Evolutionary conservation across 2,113 vertebrate genomes (phyloP), one percentile per base, ranked within the genome.

Genomic region (Albula glossodonta): DNA sequence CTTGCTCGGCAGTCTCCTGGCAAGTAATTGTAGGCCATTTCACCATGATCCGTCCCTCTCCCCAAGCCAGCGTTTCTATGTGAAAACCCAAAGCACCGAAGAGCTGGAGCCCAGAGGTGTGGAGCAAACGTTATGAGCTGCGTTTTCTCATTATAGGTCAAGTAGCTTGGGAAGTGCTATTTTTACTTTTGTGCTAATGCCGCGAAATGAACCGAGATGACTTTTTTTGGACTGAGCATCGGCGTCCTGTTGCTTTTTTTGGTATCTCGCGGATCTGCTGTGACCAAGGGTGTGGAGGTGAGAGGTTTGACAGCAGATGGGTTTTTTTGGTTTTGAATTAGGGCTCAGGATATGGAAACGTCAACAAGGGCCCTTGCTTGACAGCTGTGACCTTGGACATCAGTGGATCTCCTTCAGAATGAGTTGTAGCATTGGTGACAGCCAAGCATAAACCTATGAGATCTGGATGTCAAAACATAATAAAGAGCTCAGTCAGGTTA

Each of bases 111-210:
- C 9, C 77, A 15, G 22, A 22, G 0, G 9, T 49, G 22, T 25
- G 8, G 83, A 41, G 60, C 63, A n/a, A 60, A 22, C 63, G 49
- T 84, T 50, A 70, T 49, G 13, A 66, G 60, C 82, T 17, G 82
- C 31, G 11, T 53, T 41, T n/a, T 41, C 57, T 31, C 41, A 25
- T 86, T 88, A 84, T 87, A 88, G 87, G 84, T 83, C 82, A 51
- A 56, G 81, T 86, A 79, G 78, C 66, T 80, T 80, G 84, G 86
- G 86, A 87, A 74, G 78, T 50, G 74, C 56, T 86, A 83, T 88
- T 85, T 88, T 66, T 83, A 51, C 70, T 13, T 60, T 51, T 25
- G 63, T 78, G 53, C 48, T 84, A 87, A 84, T 83, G 84, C 66
- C 83, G 74, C 83, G 87, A 88, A 86, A 51, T 57, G 41, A 83